Evolutionary conservation across 1,140 invertebrate genomes (phyloP).

Genomic region (Apis laboriosa): DNA sequence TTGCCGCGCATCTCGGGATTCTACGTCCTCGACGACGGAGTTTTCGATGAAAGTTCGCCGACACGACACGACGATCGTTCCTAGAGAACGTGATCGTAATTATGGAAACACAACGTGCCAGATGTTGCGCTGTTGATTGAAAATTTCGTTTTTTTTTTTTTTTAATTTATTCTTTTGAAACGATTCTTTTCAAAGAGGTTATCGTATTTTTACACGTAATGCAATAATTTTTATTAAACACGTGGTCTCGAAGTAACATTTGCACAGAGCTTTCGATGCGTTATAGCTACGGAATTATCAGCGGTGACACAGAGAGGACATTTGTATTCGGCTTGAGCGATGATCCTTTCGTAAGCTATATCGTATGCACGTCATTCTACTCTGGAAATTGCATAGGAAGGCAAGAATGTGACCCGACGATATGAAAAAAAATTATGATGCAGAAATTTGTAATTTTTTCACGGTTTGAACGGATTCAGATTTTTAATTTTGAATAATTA

Average conservation of each 20-base stretch:
- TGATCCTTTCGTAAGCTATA: background rate
- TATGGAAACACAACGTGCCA: background rate
- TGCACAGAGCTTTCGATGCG: background rate
- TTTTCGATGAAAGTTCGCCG: background rate
- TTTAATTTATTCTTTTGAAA: background rate
- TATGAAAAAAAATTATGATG: too few species aligned
- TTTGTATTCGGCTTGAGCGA: constrained; percentile 1
- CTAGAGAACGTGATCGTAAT: background rate
- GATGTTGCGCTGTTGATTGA: background rate
- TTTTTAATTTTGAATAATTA: too few species aligned
- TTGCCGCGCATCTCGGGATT: background rate
- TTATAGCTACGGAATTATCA: background rate
- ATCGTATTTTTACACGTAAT: too few species aligned
- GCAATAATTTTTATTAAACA: background rate
- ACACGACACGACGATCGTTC: background rate
- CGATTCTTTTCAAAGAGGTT: too few species aligned
- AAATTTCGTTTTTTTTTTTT: background rate
- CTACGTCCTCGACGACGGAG: background rate
- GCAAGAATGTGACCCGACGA: too few species aligned
- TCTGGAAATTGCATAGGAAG: too few species aligned
- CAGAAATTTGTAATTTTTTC: too few species aligned
- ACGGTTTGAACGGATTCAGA: too few species aligned
- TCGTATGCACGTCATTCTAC: too few species aligned
- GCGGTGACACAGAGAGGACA: background rate
- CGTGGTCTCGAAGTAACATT: background rate